Conservation (phyloP, 64 coral and sea anemone genomes). For the Platygyra sinensis region DNA sequence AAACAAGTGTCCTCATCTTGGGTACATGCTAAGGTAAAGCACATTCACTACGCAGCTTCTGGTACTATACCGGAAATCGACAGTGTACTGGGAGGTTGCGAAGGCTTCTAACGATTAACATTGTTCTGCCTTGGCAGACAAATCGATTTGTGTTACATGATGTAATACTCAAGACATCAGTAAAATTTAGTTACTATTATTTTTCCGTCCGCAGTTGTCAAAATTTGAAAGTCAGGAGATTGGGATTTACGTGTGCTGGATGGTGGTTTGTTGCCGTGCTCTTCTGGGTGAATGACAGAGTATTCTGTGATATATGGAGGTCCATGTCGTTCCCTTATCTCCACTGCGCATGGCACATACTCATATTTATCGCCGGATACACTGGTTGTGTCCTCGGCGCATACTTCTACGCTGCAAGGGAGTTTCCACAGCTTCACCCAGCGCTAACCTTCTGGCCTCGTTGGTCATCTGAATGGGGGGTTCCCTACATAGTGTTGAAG, state of each 20-base stretch:
- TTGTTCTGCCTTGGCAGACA: too few species aligned
- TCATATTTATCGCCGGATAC: slow-evolving; percentile 90
- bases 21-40: too few species aligned
- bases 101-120: too few species aligned
- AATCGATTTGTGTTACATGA: too few species aligned
- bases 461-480: slow-evolving; percentile 53
- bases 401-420: slow-evolving; percentile 78
- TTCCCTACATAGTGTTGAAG: slow-evolving; percentile 81
- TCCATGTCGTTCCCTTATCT: slow-evolving; percentile 89
- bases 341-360: slow-evolving; percentile 94
- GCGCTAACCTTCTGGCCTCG: slow-evolving; percentile 83
- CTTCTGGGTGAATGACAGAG: slow-evolving; percentile 89
- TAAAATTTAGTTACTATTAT: background rate
- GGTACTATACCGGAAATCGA: too few species aligned
- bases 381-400: slow-evolving; percentile 86
- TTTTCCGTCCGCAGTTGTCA: slow-evolving; percentile 48
- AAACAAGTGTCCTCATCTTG: too few species aligned
- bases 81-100: too few species aligned
- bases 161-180: too few species aligned
- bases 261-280: slow-evolving; percentile 83
- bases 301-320: slow-evolving; percentile 88
- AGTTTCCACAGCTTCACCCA: slow-evolving; percentile 78
- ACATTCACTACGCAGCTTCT: too few species aligned
- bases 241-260: slow-evolving; percentile 66
- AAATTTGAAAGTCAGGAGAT: slow-evolving; percentile 62